Percentiles rank a stretch among this genome's conserved stretches.
These are phyloP conservation scores for Azorinus chamasolen DNA, from an alignment of 2,888 invertebrate genomes.

Conservation along the genomic window DNA sequence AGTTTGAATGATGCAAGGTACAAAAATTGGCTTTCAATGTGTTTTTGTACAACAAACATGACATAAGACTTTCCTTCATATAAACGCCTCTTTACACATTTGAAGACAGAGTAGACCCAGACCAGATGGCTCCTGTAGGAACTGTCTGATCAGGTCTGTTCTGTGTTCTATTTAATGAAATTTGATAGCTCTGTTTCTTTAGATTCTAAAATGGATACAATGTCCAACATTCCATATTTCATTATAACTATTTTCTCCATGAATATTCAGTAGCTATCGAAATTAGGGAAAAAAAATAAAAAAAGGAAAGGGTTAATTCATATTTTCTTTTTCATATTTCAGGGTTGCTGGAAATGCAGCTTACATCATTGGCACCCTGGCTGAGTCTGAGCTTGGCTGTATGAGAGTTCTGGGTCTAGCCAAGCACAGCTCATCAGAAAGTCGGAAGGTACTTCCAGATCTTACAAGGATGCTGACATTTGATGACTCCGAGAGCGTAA, in stretches of 20 bases:
- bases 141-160: too few relatives aligned
- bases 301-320: too few relatives aligned
- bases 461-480: conserved; percentile 84
- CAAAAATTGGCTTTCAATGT: background rate
- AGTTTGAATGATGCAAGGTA: background rate
- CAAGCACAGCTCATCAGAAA: conserved; percentile 69
- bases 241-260: too few relatives aligned
- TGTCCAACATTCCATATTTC: too few relatives aligned
- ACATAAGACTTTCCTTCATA: too few relatives aligned
- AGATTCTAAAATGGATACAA: too few relatives aligned
- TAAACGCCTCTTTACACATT: too few relatives aligned
- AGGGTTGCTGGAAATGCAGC: conserved; percentile 86
- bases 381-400: conserved; percentile 85
- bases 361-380: conserved; percentile 86
- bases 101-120: too few relatives aligned
- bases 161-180: too few relatives aligned
- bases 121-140: too few relatives aligned
- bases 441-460: conserved; percentile 78
- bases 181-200: too few relatives aligned
- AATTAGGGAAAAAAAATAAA: background rate
- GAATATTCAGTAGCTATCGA: too few relatives aligned
- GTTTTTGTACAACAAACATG: background rate
- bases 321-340: conserved; percentile 35
- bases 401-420: conserved; percentile 81
- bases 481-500: conserved; percentile 85